These are phyloP conservation scores for Crossaster papposus DNA, from an alignment of 53 echinoderm and acorn worm genomes.

Conservation along the genomic window DNA sequence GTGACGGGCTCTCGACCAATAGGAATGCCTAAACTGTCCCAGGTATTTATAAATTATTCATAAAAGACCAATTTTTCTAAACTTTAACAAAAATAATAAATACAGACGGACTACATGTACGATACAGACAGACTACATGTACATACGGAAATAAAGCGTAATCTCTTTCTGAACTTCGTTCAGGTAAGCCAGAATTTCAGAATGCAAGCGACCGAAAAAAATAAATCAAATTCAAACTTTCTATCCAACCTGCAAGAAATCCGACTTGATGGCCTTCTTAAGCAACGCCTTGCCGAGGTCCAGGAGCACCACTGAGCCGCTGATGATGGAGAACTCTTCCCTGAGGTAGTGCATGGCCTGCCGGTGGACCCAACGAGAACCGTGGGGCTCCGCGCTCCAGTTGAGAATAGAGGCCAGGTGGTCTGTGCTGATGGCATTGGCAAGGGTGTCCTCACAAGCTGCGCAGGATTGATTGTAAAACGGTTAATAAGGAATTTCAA, in stretches of 20 bases:
- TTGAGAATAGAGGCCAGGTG: slow-evolving; percentile 86
- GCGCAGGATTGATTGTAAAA: neutral
- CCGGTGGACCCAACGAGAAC: slow-evolving; percentile 91
- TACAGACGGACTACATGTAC: no score
- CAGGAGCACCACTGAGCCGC: slow-evolving; percentile 79
- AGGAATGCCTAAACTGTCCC: no score
- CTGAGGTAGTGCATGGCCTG: slow-evolving; percentile 95
- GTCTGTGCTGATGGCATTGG: slow-evolving; percentile 81
- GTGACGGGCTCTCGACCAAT: no score
- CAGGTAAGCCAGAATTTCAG: no score
- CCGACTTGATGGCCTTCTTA: slow-evolving; percentile 87
- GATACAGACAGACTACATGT: no score
- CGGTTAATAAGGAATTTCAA: neutral
- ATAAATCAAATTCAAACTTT: no score
- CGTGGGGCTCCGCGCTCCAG: slow-evolving; percentile 96
- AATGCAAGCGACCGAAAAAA: no score
- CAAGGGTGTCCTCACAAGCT: slow-evolving; percentile 97
- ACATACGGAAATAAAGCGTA: no score
- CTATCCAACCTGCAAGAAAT: slow-evolving; percentile 87
- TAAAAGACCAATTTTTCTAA: no score
- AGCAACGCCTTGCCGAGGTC: slow-evolving; percentile 84
- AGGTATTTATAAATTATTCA: no score
- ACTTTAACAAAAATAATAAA: no score
- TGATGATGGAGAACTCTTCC: slow-evolving; percentile 89
- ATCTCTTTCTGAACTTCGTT: no score